Percentiles rank a stretch among this genome's conserved stretches.
Conservation (phyloP, 2,113 vertebrate genomes). For the Polypterus senegalus region DNA sequence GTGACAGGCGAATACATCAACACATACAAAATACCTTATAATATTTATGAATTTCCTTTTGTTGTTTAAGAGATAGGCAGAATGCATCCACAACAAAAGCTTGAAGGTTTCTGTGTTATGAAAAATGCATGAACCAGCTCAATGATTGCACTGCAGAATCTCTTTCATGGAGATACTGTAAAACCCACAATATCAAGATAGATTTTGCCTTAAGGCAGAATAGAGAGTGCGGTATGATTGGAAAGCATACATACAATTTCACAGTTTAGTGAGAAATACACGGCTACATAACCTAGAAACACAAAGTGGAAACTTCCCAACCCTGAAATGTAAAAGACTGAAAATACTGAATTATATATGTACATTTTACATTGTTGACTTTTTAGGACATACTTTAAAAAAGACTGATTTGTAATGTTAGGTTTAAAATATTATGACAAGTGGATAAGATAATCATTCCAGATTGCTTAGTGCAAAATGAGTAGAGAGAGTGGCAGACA, state of each 20-base stretch:
- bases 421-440: no score
- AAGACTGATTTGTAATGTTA: no score
- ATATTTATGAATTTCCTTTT: constrained; percentile 50
- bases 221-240: constrained; percentile 19
- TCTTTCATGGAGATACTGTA: constrained; percentile 36
- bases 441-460: no score
- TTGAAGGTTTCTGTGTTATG: constrained; percentile 45
- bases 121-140: constrained; percentile 50
- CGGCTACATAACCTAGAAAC: no score
- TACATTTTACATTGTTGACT: no score
- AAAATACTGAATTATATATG: no score
- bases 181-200: constrained; percentile 20
- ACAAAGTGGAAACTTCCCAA: no score
- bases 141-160: constrained; percentile 38
- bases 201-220: constrained; percentile 11
- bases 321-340: no score
- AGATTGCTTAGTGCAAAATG: no score
- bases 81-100: constrained; percentile 30
- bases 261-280: constrained; percentile 21
- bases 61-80: constrained; percentile 38
- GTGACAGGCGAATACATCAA: constrained; percentile 20
- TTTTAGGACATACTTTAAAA: no score
- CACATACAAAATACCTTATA: constrained; percentile 19
- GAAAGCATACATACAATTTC: constrained; percentile 23
- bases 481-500: no score